phyloP scores from a whole-genome alignment of 1,140 invertebrate genomes.

The Araneus ventricosus region DNA sequence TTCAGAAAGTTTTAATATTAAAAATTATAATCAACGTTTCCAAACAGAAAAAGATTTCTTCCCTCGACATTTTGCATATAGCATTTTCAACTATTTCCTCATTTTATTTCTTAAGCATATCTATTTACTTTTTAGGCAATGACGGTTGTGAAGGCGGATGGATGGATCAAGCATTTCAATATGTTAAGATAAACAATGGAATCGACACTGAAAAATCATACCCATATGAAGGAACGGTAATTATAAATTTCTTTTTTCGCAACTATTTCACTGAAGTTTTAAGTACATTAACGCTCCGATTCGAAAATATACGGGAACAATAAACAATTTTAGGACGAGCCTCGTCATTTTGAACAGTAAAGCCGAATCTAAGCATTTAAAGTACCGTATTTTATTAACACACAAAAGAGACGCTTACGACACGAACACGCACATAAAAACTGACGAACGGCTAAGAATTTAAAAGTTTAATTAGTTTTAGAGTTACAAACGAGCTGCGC shows the following conservation, averaged over 20 bases:
- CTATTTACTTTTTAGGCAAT: conserved; percentile 85
- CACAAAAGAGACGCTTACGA: no score
- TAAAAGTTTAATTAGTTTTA: no score
- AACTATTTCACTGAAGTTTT: neutral
- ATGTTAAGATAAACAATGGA: conserved; percentile 92
- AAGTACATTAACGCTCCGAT: neutral
- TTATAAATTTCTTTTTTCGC: conserved; percentile 32
- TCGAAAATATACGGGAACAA: no score
- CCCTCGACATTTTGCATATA: no score
- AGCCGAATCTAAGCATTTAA: no score
- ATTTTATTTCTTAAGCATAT: neutral
- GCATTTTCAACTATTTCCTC: neutral
- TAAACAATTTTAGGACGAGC: neutral
- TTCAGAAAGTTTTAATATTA: neutral
- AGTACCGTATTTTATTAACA: no score
- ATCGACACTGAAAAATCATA: conserved; percentile 95
- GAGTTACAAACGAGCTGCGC: no score
- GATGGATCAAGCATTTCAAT: conserved; percentile 94
- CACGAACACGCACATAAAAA: no score
- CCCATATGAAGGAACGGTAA: conserved; percentile 89
- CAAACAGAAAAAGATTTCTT: no score
- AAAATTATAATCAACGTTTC: neutral
- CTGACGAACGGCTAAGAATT: no score
- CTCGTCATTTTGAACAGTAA: neutral
- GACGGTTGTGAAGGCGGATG: conserved; percentile 95